Evolutionary conservation across 2,113 vertebrate genomes (phyloP).

Genomic region (Corydoras maculifer): DNA sequence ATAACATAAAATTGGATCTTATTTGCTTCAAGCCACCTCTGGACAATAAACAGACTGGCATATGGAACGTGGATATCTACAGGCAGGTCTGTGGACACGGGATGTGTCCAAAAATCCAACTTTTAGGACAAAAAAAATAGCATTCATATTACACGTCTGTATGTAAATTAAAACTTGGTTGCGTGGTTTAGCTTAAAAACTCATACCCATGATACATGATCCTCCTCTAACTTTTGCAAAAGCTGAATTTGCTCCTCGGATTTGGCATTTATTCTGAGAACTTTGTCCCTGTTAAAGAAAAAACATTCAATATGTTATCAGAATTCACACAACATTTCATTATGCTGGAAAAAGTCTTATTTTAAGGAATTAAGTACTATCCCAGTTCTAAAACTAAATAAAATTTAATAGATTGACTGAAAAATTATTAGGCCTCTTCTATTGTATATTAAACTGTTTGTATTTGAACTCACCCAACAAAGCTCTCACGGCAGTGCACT

Average conservation of each 20-base stretch:
- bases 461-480: constrained; percentile 52
- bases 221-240: constrained; percentile 50
- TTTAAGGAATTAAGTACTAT: no score
- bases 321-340: neutral
- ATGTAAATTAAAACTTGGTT: no score
- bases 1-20: constrained; percentile 68
- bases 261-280: constrained; percentile 53
- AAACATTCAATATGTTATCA: neutral
- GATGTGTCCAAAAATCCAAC: constrained; percentile 83
- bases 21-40: constrained; percentile 65
- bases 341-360: no score
- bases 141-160: neutral
- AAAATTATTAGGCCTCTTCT: no score
- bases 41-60: constrained; percentile 58
- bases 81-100: constrained; percentile 53
- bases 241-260: constrained; percentile 52
- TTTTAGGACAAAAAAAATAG: constrained; percentile 32
- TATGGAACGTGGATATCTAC: constrained; percentile 73
- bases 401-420: no score
- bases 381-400: no score
- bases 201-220: constrained; percentile 43
- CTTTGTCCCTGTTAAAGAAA: constrained; percentile 54
- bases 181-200: no score
- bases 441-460: no score
- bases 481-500: constrained; percentile 44